phyloP scores from a whole-genome alignment of 2,888 invertebrate species.

The Folsomia candida region DNA sequence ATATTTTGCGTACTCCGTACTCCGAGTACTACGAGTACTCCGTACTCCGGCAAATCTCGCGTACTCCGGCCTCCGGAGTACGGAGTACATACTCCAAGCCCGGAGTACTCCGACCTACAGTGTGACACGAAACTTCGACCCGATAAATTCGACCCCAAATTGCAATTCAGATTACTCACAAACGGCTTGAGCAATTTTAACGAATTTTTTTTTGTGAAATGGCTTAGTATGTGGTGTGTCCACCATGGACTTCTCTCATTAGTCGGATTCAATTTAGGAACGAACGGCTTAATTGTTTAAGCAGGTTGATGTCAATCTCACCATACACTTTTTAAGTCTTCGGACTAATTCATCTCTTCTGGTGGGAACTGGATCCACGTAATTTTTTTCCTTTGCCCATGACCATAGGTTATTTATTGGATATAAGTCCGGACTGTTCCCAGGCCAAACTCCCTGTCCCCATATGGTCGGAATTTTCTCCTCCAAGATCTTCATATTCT shows the following conservation, averaged over 20 bases:
- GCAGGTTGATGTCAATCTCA: background rate
- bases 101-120: no score
- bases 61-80: no score
- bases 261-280: background rate
- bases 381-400: background rate
- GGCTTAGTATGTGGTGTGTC: background rate
- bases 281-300: background rate
- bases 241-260: background rate
- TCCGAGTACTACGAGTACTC: no score
- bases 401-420: background rate
- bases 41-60: no score
- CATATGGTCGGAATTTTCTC: background rate
- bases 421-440: background rate
- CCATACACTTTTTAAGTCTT: background rate
- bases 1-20: no score
- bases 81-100: no score
- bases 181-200: background rate
- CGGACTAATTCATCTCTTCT: background rate
- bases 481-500: background rate
- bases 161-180: background rate
- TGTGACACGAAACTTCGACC: background rate
- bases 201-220: background rate
- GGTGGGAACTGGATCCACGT: background rate
- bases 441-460: background rate
- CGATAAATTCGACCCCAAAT: background rate